A percentile compares a stretch with the other conserved stretches of the same genome.
phyloP scores from a whole-genome alignment of 37 sponge, comb jelly and placozoan genomes.

The Eunapius fragilis region DNA sequence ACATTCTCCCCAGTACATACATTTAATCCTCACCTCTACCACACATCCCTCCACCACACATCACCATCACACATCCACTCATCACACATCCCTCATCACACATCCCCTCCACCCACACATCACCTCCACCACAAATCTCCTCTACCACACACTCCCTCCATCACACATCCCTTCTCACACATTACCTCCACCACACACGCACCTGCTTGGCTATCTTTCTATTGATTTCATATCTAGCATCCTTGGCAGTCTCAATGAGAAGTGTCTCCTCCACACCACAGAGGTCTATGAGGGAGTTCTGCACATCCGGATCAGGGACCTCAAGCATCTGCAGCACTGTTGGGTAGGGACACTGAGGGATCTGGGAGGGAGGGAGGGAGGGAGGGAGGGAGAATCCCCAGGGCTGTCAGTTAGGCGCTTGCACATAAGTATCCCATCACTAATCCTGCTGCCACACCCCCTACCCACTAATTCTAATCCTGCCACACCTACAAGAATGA shows the following conservation, averaged over 20 bases:
- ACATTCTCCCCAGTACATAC: background rate
- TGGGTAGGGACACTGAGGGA: slow-evolving; percentile 50
- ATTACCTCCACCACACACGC: background rate
- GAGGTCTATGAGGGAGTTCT: slow-evolving; percentile 78
- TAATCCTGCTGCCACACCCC: background rate
- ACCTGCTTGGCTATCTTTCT: slow-evolving; percentile 8
- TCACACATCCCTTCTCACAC: background rate
- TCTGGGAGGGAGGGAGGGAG: background rate
- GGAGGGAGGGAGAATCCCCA: background rate
- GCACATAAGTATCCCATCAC: background rate
- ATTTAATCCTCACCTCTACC: background rate
- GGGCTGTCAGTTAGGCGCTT: too few relatives aligned
- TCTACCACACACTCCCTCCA: slow-evolving; percentile 11
- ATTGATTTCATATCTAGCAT: slow-evolving; percentile 44
- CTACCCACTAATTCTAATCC: background rate
- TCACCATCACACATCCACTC: slow-evolving; percentile 14
- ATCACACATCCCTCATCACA: slow-evolving; percentile 1
- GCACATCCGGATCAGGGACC: slow-evolving; percentile 59
- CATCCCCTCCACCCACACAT: slow-evolving; percentile 6
- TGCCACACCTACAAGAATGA: background rate
- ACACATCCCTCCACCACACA: too few relatives aligned
- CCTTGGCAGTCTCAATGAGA: slow-evolving; percentile 35
- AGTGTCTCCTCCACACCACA: slow-evolving; percentile 31
- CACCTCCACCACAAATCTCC: slow-evolving; percentile 6
- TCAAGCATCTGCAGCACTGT: slow-evolving; percentile 71